Conservation (phyloP, 1,140 invertebrate species). For the Caenorhabditis briggsae region DNA sequence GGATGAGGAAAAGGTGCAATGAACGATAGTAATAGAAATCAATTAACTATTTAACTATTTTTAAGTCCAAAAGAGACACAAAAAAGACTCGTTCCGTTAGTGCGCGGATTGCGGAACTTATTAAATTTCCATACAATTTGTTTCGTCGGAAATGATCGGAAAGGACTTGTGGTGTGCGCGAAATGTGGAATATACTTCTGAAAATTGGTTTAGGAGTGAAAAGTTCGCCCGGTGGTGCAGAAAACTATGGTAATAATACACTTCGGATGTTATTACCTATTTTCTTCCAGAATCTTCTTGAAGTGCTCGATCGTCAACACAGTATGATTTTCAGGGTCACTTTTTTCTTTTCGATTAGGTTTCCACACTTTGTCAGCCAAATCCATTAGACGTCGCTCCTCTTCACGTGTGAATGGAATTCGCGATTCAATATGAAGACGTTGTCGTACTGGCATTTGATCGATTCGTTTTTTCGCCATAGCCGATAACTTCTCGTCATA, state of each 20-base stretch:
- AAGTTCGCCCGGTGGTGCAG: no score
- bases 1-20: background rate
- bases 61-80: no score
- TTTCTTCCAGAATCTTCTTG: slow-evolving; percentile 81
- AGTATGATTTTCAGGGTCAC: slow-evolving; percentile 21
- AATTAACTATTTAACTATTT: no score
- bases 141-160: slow-evolving; percentile 21
- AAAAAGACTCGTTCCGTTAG: no score
- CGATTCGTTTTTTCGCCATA: slow-evolving; percentile 90
- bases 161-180: slow-evolving; percentile 79
- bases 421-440: slow-evolving; percentile 84
- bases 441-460: slow-evolving; percentile 83
- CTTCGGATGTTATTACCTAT: slow-evolving; percentile 81
- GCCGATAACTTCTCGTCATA: slow-evolving; percentile 86
- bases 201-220: slow-evolving; percentile 22
- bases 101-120: background rate
- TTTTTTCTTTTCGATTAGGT: background rate
- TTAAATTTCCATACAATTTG: background rate
- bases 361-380: slow-evolving; percentile 75
- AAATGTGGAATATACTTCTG: slow-evolving; percentile 83
- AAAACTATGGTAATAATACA: no score
- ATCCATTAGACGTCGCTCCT: slow-evolving; percentile 88
- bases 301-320: slow-evolving; percentile 61
- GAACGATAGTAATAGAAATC: background rate
- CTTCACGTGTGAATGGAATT: slow-evolving; percentile 89